A percentile compares a stretch with the other conserved stretches of the same genome.
phyloP scores from a whole-genome alignment of 2,888 invertebrate species.

The Orthosia incerta region DNA sequence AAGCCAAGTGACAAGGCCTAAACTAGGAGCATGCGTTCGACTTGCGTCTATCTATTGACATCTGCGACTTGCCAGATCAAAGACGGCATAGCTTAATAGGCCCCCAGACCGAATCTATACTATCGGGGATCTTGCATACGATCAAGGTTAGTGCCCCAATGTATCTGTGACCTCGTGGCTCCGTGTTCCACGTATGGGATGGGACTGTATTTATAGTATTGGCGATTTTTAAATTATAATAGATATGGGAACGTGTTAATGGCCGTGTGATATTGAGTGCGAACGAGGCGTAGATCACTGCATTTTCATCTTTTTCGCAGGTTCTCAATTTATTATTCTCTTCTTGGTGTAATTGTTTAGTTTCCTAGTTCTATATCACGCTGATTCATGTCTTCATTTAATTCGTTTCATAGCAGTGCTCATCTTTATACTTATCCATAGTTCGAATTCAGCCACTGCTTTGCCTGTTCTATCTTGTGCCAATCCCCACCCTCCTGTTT shows the following conservation, averaged over 20 bases:
- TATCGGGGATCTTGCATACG: constrained; percentile 76
- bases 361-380: neutral
- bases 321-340: neutral
- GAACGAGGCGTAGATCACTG: neutral
- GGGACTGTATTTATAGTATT: constrained; percentile 30
- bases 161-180: constrained; percentile 73
- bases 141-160: constrained; percentile 76
- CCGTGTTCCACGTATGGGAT: constrained; percentile 51
- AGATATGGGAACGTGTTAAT: constrained; percentile 19
- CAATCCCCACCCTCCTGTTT: neutral
- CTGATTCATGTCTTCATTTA: neutral
- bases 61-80: constrained; percentile 76
- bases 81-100: constrained; percentile 81
- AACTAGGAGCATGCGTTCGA: constrained; percentile 73
- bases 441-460: neutral
- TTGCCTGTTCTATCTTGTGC: neutral
- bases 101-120: constrained; percentile 69
- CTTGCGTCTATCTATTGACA: constrained; percentile 71
- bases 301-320: neutral
- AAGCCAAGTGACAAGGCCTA: constrained; percentile 73
- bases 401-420: neutral
- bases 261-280: constrained; percentile 16
- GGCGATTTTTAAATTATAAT: constrained; percentile 26
- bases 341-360: neutral
- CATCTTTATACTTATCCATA: neutral